Percentiles rank a stretch among this genome's conserved stretches.
phyloP scores from a whole-genome alignment of 2,113 vertebrate species.

The Deroptyus accipitrinus region DNA sequence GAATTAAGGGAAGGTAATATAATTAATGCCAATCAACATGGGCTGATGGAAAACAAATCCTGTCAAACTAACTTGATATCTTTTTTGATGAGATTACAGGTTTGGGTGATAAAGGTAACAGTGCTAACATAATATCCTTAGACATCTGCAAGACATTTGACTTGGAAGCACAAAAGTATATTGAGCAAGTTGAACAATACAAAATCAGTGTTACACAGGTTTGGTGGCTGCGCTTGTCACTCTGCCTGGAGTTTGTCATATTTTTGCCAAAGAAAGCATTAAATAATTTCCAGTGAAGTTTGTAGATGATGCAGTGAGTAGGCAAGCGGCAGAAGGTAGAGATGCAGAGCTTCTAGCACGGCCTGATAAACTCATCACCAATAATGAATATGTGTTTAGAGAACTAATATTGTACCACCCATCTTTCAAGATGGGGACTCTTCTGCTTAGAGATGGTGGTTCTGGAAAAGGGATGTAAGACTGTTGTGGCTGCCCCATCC shows the following conservation, averaged over 20 bases:
- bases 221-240: neutral
- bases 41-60: constrained; percentile 60
- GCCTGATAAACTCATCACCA: neutral
- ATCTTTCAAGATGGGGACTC: neutral
- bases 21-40: constrained; percentile 63
- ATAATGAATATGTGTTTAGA: accelerated
- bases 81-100: constrained; percentile 63
- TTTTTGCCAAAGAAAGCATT: neutral
- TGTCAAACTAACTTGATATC: constrained; percentile 59
- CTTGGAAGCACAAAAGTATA: neutral
- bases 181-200: neutral
- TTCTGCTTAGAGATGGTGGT: neutral
- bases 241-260: neutral
- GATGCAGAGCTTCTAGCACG: neutral
- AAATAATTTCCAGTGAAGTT: neutral
- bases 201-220: neutral
- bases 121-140: constrained; percentile 13
- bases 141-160: constrained; percentile 32
- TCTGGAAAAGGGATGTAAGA: neutral
- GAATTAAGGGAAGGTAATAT: constrained; percentile 63
- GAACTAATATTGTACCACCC: neutral
- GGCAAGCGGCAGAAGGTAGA: neutral
- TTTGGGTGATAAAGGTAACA: constrained; percentile 42
- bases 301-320: neutral
- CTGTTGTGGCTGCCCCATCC: neutral